Base-by-base conservation (phyloP, 2,113 vertebrate genomes). In the Callithrix jacchus region DNA sequence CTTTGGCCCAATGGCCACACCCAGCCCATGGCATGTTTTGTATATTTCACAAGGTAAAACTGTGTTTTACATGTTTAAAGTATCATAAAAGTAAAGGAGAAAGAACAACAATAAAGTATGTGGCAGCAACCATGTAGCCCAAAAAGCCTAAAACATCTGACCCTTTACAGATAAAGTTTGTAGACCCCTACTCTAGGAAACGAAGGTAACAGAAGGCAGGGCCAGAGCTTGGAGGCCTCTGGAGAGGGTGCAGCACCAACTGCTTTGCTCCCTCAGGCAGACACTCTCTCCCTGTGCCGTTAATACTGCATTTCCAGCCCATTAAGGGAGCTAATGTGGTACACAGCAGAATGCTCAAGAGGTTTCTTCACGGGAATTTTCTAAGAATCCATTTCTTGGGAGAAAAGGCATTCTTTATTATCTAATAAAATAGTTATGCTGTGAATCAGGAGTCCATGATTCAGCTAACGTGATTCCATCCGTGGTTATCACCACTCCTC, bases 381-480 rank as follows among this genome's bases (percentile, higher is more conserved):
- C 70, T 74, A 93, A 79, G 92, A 95, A 93, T 77, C 87, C 88
- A 95, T 86, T 97, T 97, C 87, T 93, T 66, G 71, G 87, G 82
- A 96, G 85, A 76, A 91, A 92, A 96, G 83, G 40, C 86, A 96
- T 89, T 96, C 90, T 97, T 95, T 97, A 97, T 91, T 91, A 96
- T 70, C 87, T 86, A 95, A 98, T 96, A 98, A 95, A 98, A 97
- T 76, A 79, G 90, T 82, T 95, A 87, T 3, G 87, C 52, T 96
- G 84, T 92, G 87, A 95, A 96, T 85, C 86, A 70, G 77, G 82
- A 96, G 94, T 82, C 88, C 45, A 35, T 87, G 94, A 96, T 96
- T 96, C 89, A 96, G 94, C 61, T 80, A 68, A 82, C 37, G 0
- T 27, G 80, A 82, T 92, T 90, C 96, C 96, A 94, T 98, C 92